Percentiles rank a stretch among this genome's conserved stretches.
phyloP scores from a whole-genome alignment of 2,113 vertebrate genomes.

The Perca schrenkii region DNA sequence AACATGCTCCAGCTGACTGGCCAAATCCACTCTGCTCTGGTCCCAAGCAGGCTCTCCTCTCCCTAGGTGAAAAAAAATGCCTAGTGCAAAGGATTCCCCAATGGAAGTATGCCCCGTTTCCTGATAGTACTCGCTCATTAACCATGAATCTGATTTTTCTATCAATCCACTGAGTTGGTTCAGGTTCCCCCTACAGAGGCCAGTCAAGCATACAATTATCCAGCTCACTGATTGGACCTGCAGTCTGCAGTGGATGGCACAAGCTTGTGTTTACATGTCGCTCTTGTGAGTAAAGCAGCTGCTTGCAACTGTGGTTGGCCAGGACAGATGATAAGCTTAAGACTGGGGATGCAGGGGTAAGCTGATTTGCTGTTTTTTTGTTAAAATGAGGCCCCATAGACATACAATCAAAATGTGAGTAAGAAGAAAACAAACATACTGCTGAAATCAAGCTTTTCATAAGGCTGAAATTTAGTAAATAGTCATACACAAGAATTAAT shows the following conservation, averaged over 20 bases:
- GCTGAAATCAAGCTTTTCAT: neutral
- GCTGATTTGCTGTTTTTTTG: neutral
- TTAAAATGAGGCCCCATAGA: neutral
- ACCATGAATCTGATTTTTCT: neutral
- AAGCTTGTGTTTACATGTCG: slow-evolving; percentile 3
- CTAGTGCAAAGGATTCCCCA: slow-evolving; percentile 37
- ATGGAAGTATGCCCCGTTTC: neutral
- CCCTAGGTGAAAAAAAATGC: slow-evolving; percentile 19
- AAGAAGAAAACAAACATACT: neutral
- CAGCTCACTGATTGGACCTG: slow-evolving; percentile 6
- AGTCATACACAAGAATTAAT: neutral
- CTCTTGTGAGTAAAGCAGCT: slow-evolving; percentile 17
- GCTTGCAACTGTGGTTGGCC: neutral
- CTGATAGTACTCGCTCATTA: neutral
- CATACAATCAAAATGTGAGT: neutral
- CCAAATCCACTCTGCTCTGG: slow-evolving; percentile 50
- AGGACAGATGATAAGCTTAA: neutral
- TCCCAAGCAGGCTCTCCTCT: slow-evolving; percentile 37
- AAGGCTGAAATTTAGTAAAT: neutral
- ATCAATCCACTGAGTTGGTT: neutral
- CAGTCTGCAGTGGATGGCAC: neutral
- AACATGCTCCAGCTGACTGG: slow-evolving; percentile 66
- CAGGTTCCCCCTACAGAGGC: neutral
- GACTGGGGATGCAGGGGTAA: neutral
- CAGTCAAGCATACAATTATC: slow-evolving; percentile 1